Conservation (phyloP, 2,113 vertebrate genomes). For the Prochilodus magdalenae region DNA sequence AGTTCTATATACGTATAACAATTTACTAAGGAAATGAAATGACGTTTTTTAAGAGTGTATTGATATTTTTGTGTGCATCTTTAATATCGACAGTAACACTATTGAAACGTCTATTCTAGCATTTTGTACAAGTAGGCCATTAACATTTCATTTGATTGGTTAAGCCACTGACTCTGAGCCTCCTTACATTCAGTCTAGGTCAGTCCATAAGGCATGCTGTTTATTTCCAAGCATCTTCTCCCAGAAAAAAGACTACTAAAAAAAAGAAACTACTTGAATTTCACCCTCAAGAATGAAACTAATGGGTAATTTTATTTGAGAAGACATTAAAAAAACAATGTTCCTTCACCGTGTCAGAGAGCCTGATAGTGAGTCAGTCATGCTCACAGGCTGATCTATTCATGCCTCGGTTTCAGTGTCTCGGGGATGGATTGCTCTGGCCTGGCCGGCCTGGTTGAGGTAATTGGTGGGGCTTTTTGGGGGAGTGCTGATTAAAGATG, state of each 20-base stretch:
- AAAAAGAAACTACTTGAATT: background rate
- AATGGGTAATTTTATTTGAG: slow-evolving; percentile 49
- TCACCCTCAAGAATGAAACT: slow-evolving; percentile 19
- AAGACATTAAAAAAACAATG: slow-evolving; percentile 31
- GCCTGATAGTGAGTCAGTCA: slow-evolving; percentile 39
- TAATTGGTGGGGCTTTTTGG: slow-evolving; percentile 52
- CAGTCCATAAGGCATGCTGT: background rate
- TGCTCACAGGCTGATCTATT: slow-evolving; percentile 14
- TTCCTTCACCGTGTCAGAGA: slow-evolving; percentile 31
- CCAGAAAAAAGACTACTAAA: background rate
- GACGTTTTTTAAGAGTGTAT: too few species aligned
- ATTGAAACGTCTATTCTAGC: background rate
- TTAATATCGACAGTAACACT: background rate
- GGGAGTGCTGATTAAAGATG: slow-evolving; percentile 64
- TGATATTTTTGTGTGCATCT: too few species aligned
- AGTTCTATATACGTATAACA: too few species aligned
- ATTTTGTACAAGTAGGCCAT: background rate
- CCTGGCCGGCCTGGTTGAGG: slow-evolving; percentile 27
- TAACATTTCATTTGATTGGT: background rate
- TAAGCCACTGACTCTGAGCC: slow-evolving; percentile 8
- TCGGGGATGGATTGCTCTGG: slow-evolving; percentile 36
- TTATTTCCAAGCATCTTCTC: slow-evolving; percentile 41
- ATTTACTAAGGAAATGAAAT: too few species aligned
- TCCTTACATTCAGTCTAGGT: background rate
- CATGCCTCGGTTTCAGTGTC: slow-evolving; percentile 27